A percentile compares a stretch with the other conserved stretches of the same genome.
Evolutionary conservation across 2,113 vertebrate species (phyloP).

Genomic region (Melanocharis versteri): DNA sequence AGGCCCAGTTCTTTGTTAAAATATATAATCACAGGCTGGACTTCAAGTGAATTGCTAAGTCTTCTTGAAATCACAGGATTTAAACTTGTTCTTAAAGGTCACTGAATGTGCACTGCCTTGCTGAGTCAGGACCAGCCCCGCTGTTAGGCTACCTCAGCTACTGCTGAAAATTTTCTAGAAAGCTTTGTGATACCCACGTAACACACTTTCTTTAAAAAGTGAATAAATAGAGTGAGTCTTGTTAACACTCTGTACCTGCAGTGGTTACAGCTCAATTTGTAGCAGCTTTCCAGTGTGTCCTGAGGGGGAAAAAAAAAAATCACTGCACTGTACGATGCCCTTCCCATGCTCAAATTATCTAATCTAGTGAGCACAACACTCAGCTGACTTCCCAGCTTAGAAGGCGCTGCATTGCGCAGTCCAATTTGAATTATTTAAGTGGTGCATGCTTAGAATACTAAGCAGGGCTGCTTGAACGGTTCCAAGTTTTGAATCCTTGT

Average conservation of each 20-base stretch:
- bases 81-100: not conserved
- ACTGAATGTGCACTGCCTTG: not conserved
- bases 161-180: not conserved
- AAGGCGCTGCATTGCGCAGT: slow-evolving; percentile 55
- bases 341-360: slow-evolving; percentile 54
- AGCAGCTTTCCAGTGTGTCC: not conserved
- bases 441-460: slow-evolving; percentile 49
- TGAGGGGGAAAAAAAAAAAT: not conserved
- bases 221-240: not conserved
- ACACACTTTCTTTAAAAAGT: not conserved
- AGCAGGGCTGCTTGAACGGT: slow-evolving; percentile 29
- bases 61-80: not conserved
- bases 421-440: slow-evolving; percentile 65
- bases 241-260: not conserved
- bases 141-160: not conserved
- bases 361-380: slow-evolving; percentile 34
- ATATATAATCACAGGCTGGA: not conserved
- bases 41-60: not conserved
- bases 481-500: slow-evolving; percentile 1
- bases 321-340: not conserved
- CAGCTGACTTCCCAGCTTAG: slow-evolving; percentile 60
- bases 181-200: not conserved
- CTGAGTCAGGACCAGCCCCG: not conserved
- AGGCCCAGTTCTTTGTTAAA: not conserved
- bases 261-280: not conserved